Evolutionary conservation across 2,888 invertebrate species (phyloP), one percentile per base, ranked within the genome.

Genomic region (Epistrophe eligans): DNA sequence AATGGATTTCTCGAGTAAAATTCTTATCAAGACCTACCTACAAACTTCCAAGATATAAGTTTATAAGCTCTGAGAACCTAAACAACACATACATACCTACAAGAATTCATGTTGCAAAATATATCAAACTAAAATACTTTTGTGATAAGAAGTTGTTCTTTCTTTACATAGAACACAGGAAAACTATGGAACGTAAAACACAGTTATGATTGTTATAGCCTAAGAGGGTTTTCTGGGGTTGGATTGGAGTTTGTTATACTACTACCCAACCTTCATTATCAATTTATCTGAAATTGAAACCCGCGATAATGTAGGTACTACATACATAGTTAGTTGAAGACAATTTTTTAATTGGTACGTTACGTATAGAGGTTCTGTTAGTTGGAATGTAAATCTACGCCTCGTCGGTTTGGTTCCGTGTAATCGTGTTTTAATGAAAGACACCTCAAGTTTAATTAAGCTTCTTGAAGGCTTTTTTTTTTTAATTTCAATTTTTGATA

Each of bases 331-430:
- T 62, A 62, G 62, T 43, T 24, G 62, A 62, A 62, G 40, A 62
- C 62, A 43, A 43, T 62, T 62, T 62, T 62, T 62, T 62, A 62
- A 62, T 62, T 62, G 62, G 62, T n/a, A 62, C 24, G 40, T 40
- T 32, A 43, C 24, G 62, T 19, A 24, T 24, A 24, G 24, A 43
- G 43, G 43, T 43, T 2, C 60, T 58, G 35, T 62, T 62, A 62
- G 62, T 62, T 43, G 62, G 62, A 62, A 24, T 15, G 43, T 62
- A 24, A 15, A 43, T 9, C 17, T 40, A 24, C 62, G 19, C 19
- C 62, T n/a, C 15, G 40, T 24, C 40, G 62, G 24, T 40, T 24
- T 13, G 15, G 24, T 17, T 40, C 60, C 8, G n/a, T 40, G 24
- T n/a, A n/a, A 0, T 19, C 1, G n/a, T 45, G 7, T 15, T n/a